phyloP scores from a whole-genome alignment of 1,140 invertebrate genomes.

The Orchestia grillus region DNA sequence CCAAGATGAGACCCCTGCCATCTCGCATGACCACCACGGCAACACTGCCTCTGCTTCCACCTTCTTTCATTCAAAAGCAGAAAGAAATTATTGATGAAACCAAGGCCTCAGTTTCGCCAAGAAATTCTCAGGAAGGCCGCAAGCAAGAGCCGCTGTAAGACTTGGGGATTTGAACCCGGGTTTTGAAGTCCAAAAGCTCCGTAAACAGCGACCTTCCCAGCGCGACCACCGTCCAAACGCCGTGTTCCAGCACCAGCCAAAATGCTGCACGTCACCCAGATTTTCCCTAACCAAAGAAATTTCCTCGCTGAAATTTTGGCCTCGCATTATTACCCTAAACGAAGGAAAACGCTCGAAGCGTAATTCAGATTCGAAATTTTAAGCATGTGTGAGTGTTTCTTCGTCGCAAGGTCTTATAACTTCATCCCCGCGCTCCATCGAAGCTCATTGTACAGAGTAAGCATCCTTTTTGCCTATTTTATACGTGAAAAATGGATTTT shows the following conservation, averaged over 20 bases:
- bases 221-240: background rate
- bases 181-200: background rate
- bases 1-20: background rate
- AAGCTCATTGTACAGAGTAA: no score
- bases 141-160: background rate
- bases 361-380: background rate
- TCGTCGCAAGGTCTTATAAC: no score
- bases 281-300: background rate
- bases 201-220: background rate
- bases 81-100: background rate
- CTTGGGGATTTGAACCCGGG: background rate
- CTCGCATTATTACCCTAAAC: background rate
- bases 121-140: background rate
- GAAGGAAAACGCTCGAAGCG: background rate
- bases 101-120: background rate
- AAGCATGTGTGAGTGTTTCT: background rate
- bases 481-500: no score
- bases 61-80: background rate
- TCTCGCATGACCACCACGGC: background rate
- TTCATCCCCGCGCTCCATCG: no score
- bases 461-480: no score
- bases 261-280: no score
- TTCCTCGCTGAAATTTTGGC: background rate
- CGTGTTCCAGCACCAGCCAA: background rate
- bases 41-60: background rate